Conservation (phyloP, 1,140 invertebrate species). For the Drosophila tani region DNA sequence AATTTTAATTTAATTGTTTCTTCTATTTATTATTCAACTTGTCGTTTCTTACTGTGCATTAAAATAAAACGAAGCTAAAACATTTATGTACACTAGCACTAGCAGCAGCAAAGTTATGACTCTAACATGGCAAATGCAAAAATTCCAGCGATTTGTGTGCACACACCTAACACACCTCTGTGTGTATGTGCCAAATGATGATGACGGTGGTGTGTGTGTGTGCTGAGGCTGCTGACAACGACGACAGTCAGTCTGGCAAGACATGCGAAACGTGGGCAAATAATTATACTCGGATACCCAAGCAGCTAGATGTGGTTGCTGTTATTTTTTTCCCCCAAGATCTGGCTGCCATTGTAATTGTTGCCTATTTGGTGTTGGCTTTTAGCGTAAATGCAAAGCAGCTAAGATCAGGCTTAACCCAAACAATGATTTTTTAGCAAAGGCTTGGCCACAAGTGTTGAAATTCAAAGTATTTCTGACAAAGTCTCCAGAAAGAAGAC, state of each 20-base stretch:
- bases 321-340: slow-evolving; percentile 14
- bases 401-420: slow-evolving; percentile 38
- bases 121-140: slow-evolving; percentile 55
- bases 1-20: no score
- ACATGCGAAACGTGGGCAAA: slow-evolving; percentile 81
- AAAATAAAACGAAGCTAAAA: background rate
- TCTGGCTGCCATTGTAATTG: slow-evolving; percentile 68
- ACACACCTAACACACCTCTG: slow-evolving; percentile 30
- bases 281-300: slow-evolving; percentile 69
- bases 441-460: background rate
- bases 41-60: background rate
- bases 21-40: background rate
- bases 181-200: slow-evolving; percentile 3
- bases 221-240: slow-evolving; percentile 37
- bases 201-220: slow-evolving; percentile 1
- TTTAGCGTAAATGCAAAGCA: slow-evolving; percentile 73
- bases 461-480: slow-evolving; percentile 1
- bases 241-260: slow-evolving; percentile 81
- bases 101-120: slow-evolving; percentile 45
- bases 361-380: slow-evolving; percentile 80
- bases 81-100: slow-evolving; percentile 24
- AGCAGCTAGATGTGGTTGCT: slow-evolving; percentile 58
- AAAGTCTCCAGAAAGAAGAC: no score
- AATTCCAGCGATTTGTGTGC: slow-evolving; percentile 54
- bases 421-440: slow-evolving; percentile 34